These are phyloP conservation scores for Gerosis bhagava DNA, from an alignment of 2,888 invertebrate genomes.

Conservation along the genomic window DNA sequence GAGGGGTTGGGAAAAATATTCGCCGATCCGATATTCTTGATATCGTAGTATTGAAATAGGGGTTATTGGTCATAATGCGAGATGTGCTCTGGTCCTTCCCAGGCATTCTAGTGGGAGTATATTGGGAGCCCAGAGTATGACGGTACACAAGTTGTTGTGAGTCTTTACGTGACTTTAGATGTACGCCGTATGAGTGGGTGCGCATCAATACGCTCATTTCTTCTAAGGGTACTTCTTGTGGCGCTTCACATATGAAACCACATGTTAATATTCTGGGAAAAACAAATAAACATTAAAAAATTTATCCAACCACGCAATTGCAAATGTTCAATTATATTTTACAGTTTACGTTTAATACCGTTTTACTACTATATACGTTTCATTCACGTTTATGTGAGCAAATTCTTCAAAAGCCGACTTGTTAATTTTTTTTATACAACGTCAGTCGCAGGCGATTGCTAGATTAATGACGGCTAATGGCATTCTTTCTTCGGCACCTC, in stretches of 20 bases:
- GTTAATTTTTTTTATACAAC: too few relatives aligned
- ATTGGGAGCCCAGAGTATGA: constrained; percentile 51
- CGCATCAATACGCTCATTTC: constrained; percentile 70
- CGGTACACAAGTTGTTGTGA: constrained; percentile 63
- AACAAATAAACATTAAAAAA: constrained; percentile 12
- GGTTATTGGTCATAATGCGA: constrained; percentile 79
- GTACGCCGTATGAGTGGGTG: constrained; percentile 79
- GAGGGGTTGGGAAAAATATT: constrained; percentile 84
- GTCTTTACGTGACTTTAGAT: constrained; percentile 63
- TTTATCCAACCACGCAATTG: too few relatives aligned
- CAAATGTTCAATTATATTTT: too few relatives aligned
- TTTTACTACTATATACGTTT: too few relatives aligned
- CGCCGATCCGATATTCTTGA: constrained; percentile 77
- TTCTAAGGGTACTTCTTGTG: constrained; percentile 60
- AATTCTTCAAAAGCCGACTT: too few relatives aligned
- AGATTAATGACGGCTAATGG: too few relatives aligned
- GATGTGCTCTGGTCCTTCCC: constrained; percentile 77
- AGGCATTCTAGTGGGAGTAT: constrained; percentile 49
- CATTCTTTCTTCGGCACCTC: too few relatives aligned
- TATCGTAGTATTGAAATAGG: constrained; percentile 80
- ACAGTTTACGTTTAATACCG: too few relatives aligned
- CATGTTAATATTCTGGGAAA: constrained; percentile 72
- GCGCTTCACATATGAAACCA: constrained; percentile 82
- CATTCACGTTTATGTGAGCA: too few relatives aligned
- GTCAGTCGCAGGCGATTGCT: too few relatives aligned